phyloP scores from a whole-genome alignment of 2,113 vertebrate species.

The Callospermophilus lateralis region DNA sequence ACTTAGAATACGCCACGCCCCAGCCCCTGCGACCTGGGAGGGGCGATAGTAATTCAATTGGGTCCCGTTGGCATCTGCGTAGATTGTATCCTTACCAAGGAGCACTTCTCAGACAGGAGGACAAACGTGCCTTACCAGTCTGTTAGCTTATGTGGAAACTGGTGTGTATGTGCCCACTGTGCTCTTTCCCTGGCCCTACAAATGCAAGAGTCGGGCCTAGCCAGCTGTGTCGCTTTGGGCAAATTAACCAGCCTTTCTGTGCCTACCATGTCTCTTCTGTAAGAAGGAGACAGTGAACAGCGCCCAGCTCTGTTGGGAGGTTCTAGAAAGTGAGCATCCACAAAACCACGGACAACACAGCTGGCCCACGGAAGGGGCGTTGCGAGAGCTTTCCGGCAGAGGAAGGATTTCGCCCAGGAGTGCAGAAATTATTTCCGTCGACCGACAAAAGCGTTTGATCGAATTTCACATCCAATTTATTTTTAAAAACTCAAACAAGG shows the following conservation, averaged over 20 bases:
- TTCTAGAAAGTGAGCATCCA: neutral
- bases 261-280: neutral
- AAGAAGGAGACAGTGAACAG: neutral
- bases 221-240: too few relatives aligned
- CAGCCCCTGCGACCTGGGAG: neutral
- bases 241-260: neutral
- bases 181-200: neutral
- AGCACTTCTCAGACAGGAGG: neutral
- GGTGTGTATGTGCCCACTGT: neutral
- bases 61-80: neutral
- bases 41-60: neutral
- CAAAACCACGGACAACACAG: neutral
- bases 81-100: neutral
- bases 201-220: neutral
- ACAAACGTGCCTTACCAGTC: neutral
- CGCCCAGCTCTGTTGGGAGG: neutral
- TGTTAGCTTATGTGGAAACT: neutral
- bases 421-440: neutral
- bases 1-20: neutral
- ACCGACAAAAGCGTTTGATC: neutral
- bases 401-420: neutral
- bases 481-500: conserved; percentile 12
- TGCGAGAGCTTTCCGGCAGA: neutral
- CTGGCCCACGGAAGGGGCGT: neutral
- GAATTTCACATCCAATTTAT: conserved; percentile 2